A percentile compares a stretch with the other conserved stretches of the same genome.
Conservation (phyloP, 1,140 invertebrate genomes). For the Drosophila bocqueti region DNA sequence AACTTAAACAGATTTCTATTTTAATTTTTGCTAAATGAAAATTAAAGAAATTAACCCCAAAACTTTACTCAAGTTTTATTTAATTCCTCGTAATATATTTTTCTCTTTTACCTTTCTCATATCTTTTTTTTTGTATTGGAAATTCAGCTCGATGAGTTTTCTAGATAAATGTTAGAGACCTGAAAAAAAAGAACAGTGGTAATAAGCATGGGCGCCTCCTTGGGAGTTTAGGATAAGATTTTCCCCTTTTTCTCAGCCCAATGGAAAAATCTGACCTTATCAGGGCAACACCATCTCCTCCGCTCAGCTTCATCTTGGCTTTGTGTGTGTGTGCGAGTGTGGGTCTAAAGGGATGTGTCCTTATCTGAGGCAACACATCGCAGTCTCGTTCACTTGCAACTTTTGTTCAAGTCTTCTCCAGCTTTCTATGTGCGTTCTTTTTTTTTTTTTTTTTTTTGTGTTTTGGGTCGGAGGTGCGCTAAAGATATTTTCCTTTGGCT, state of each 20-base stretch:
- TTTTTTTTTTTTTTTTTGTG: slow-evolving; percentile 6
- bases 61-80: neutral
- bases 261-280: slow-evolving; percentile 26
- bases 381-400: slow-evolving; percentile 43
- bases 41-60: neutral
- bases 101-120: neutral
- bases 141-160: neutral
- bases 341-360: slow-evolving; percentile 35
- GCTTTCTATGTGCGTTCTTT: slow-evolving; percentile 13
- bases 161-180: slow-evolving; percentile 1
- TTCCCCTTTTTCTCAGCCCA: slow-evolving; percentile 5
- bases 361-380: slow-evolving; percentile 42
- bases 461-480: slow-evolving; percentile 7
- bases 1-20: no score
- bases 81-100: neutral
- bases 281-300: slow-evolving; percentile 42
- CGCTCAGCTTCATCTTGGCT: slow-evolving; percentile 29
- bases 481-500: slow-evolving; percentile 48
- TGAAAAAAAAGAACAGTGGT: neutral
- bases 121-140: neutral
- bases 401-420: slow-evolving; percentile 16
- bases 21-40: no score
- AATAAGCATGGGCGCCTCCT: neutral
- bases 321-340: neutral
- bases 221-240: neutral